Evolutionary conservation across 2,888 invertebrate genomes (phyloP).

Genomic region (Eudasyphora cyanicolor): DNA sequence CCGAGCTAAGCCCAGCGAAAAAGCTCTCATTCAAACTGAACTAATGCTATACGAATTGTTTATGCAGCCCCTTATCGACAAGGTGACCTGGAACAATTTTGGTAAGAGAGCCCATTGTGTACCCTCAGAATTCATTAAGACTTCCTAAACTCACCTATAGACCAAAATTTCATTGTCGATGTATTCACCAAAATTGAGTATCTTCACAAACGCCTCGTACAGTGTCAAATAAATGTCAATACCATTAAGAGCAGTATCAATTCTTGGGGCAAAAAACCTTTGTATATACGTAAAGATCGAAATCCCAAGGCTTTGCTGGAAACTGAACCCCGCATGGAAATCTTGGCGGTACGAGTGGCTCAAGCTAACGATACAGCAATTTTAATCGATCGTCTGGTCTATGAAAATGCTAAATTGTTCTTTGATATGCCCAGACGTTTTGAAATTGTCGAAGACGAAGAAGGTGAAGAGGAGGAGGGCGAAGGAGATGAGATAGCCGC

Average conservation of each 20-base stretch:
- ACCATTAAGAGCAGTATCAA: slow-evolving; percentile 82
- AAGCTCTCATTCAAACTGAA: slow-evolving; percentile 88
- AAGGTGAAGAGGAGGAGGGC: slow-evolving; percentile 63
- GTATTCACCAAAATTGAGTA: slow-evolving; percentile 86
- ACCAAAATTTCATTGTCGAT: slow-evolving; percentile 86
- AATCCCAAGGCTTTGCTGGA: slow-evolving; percentile 82
- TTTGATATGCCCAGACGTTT: slow-evolving; percentile 81
- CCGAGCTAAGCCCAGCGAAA: slow-evolving; percentile 88
- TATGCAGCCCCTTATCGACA: slow-evolving; percentile 84
- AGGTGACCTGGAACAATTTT: slow-evolving; percentile 69
- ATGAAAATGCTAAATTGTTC: slow-evolving; percentile 85
- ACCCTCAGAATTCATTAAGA: no score
- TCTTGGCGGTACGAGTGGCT: slow-evolving; percentile 73
- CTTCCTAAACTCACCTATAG: no score
- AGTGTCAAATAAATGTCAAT: slow-evolving; percentile 85
- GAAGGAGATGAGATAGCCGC: slow-evolving; percentile 10
- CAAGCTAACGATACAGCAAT: slow-evolving; percentile 81
- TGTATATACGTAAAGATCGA: slow-evolving; percentile 88
- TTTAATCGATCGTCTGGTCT: slow-evolving; percentile 83
- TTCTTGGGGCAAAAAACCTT: slow-evolving; percentile 87
- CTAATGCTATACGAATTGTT: slow-evolving; percentile 87
- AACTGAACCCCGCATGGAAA: slow-evolving; percentile 75
- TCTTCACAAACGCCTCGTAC: slow-evolving; percentile 85
- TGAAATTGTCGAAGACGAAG: slow-evolving; percentile 64
- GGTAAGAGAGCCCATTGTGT: slow-evolving; percentile 66